phyloP scores from a whole-genome alignment of 2,888 invertebrate species.

The Spisula subtruncata region DNA sequence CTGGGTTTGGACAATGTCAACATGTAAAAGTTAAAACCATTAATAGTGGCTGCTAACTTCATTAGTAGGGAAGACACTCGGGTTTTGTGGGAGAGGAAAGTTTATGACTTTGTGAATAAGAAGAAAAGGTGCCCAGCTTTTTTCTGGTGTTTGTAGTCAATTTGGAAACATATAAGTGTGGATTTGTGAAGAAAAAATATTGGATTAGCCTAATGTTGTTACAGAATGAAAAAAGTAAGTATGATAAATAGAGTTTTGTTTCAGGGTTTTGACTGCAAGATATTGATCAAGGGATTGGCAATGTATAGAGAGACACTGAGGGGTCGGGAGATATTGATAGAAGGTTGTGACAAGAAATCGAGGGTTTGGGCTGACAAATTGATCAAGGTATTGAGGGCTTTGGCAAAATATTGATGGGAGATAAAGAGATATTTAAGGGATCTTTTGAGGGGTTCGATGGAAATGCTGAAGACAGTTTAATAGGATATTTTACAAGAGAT shows the following conservation, averaged over 20 bases:
- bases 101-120: background rate
- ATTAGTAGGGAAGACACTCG: slow-evolving; percentile 21
- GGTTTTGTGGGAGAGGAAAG: slow-evolving; percentile 1
- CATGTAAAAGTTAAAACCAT: slow-evolving; percentile 37
- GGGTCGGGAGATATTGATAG: no score
- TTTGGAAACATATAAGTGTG: background rate
- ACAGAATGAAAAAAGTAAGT: slow-evolving; percentile 14
- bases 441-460: no score
- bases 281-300: no score
- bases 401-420: no score
- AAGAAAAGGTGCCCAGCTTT: background rate
- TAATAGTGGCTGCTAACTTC: slow-evolving; percentile 28
- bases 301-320: no score
- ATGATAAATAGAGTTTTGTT: background rate
- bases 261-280: no score
- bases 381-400: no score
- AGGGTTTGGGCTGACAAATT: no score
- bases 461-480: no score
- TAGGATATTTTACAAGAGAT: no score
- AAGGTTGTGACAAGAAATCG: no score
- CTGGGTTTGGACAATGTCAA: slow-evolving; percentile 37
- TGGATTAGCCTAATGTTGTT: background rate
- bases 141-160: background rate
- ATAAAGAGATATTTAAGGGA: no score
- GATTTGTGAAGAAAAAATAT: background rate